Evolutionary conservation across 2,888 invertebrate species (phyloP).

Genomic region (Coelinius sp.): DNA sequence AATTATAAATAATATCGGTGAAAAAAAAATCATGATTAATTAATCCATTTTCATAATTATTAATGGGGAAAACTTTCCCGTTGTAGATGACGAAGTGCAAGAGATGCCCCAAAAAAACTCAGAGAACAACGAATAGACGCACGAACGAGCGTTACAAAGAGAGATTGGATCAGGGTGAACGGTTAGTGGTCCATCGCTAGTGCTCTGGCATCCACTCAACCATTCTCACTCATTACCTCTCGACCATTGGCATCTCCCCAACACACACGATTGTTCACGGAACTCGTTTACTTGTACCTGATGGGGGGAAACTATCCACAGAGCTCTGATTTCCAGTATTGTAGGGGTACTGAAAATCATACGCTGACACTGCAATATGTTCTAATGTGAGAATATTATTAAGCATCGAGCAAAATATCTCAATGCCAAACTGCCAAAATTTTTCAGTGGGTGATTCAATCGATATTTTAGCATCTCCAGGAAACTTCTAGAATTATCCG

Average conservation of each 20-base stretch:
- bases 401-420: constrained; percentile 43
- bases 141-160: constrained; percentile 64
- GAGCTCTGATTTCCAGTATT: constrained; percentile 30
- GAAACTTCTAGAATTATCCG: no score
- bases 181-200: constrained; percentile 69
- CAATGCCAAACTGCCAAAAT: no score
- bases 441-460: no score
- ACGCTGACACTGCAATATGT: constrained; percentile 55
- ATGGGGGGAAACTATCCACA: constrained; percentile 35
- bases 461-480: constrained; percentile 44
- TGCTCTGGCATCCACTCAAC: constrained; percentile 58
- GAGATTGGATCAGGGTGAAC: constrained; percentile 67
- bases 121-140: no score
- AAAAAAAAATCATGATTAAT: constrained; percentile 35
- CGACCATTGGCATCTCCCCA: constrained; percentile 12
- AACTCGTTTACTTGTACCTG: constrained; percentile 52
- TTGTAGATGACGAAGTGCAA: constrained; percentile 33
- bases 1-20: no score
- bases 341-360: background rate
- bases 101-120: constrained; percentile 10
- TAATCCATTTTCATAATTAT: constrained; percentile 45
- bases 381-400: constrained; percentile 62
- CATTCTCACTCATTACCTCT: constrained; percentile 40
- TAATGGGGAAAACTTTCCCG: constrained; percentile 31
- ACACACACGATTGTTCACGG: constrained; percentile 45